Conservation (phyloP, 1,140 invertebrate species). For the Popillia japonica region DNA sequence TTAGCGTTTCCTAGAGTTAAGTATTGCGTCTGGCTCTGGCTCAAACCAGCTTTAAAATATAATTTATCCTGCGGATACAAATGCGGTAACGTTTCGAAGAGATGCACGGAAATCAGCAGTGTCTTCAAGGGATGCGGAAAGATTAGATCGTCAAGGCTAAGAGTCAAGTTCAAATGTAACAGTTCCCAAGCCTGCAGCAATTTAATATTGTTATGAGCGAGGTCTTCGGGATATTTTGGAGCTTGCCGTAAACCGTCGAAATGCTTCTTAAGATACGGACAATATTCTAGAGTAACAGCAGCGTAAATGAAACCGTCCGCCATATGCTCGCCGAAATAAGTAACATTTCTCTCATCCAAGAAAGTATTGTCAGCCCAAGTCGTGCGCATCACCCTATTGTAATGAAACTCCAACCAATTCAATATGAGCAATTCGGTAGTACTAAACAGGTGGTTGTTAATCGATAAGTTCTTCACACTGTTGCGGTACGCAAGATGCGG, state of each 20-base stretch:
- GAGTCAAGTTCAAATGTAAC: conserved; percentile 59
- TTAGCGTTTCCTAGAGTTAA: conserved; percentile 48
- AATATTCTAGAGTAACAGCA: conserved; percentile 57
- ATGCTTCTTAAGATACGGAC: conserved; percentile 57
- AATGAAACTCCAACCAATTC: conserved; percentile 33
- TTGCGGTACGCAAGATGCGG: background rate
- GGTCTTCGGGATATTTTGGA: conserved; percentile 53
- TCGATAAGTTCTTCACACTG: background rate
- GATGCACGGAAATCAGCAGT: conserved; percentile 58
- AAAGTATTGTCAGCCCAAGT: background rate
- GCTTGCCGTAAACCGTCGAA: conserved; percentile 55
- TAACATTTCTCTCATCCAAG: background rate
- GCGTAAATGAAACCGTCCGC: conserved; percentile 58
- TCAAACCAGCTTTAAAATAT: conserved; percentile 49
- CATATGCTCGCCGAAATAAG: conserved; percentile 46
- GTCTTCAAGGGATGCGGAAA: conserved; percentile 57
- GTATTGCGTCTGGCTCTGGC: conserved; percentile 37
- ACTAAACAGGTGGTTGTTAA: background rate
- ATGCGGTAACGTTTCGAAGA: conserved; percentile 57
- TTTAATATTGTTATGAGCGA: conserved; percentile 59
- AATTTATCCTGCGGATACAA: conserved; percentile 54
- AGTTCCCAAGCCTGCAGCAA: conserved; percentile 57
- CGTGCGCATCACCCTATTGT: background rate
- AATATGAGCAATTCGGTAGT: background rate
- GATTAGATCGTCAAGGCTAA: conserved; percentile 57